phyloP scores from a whole-genome alignment of 2,888 invertebrate species.

The Heliconius cydno region DNA sequence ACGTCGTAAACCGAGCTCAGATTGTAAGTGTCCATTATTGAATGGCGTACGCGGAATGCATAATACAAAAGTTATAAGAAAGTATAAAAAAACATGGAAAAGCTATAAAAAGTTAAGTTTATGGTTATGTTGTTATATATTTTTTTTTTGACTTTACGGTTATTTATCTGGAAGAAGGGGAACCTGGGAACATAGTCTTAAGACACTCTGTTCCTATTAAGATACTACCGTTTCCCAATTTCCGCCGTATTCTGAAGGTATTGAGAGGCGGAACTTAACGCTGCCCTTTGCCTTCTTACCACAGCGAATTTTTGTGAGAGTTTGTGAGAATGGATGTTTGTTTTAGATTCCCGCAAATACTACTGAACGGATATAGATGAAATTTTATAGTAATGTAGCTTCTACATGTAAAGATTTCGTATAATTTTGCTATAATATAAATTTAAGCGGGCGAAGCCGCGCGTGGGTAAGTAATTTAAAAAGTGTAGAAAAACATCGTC shows the following conservation, averaged over 20 bases:
- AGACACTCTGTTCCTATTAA: neutral
- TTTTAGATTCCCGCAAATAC: too few relatives aligned
- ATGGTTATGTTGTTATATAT: neutral
- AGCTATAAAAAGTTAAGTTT: neutral
- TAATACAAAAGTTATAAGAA: slow-evolving; percentile 29
- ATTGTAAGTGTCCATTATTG: slow-evolving; percentile 44
- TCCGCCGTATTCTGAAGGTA: too few relatives aligned
- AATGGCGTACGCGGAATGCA: slow-evolving; percentile 43
- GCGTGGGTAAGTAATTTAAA: neutral
- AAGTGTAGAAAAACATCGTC: neutral
- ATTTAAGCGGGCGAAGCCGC: too few relatives aligned
- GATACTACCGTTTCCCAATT: too few relatives aligned
- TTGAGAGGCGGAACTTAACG: too few relatives aligned
- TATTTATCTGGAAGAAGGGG: neutral
- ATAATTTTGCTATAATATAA: too few relatives aligned
- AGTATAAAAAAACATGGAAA: neutral
- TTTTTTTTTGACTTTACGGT: neutral
- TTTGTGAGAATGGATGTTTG: too few relatives aligned
- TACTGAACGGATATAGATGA: too few relatives aligned
- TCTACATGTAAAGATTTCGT: too few relatives aligned
- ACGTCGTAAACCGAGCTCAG: slow-evolving; percentile 44
- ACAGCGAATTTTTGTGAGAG: too few relatives aligned
- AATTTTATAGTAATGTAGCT: too few relatives aligned
- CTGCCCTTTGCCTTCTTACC: too few relatives aligned
- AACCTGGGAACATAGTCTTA: neutral